Evolutionary conservation across 2,888 invertebrate genomes (phyloP), one percentile per base, ranked within the genome.

Genomic region (Malachius bipustulatus): DNA sequence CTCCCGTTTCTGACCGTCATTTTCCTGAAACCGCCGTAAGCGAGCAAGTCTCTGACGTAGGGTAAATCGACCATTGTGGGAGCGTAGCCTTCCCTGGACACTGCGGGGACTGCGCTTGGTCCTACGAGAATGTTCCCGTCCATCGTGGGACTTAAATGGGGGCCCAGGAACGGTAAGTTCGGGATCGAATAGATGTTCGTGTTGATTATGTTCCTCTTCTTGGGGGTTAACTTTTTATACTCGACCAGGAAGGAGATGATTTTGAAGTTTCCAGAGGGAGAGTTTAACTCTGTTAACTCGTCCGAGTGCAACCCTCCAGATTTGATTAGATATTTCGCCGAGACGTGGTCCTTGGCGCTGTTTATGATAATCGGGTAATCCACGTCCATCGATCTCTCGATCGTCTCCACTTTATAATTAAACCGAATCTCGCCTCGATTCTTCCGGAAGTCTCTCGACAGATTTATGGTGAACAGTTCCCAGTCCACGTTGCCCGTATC

Each of bases 181-280:
- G 96, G 96, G 10, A 94, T 90, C 10, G 94, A 94, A 62, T 97
- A 97, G 52, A 97, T 89, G 56, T 97, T 97, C 9, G 89, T 81
- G 42, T 73, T 75, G 14, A 88, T 76, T 49, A 90, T 64, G 54
- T 82, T 65, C 48, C 71, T 70, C 36, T 76, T 72, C 36, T 76
- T 72, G 26, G 77, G 75, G 32, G 73, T 73, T 35, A 97, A 61
- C 35, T 84, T 66, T 30, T 96, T 68, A 63, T 96, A 97, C 66
- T 94, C 93, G 14, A 94, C 94, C 44, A 91, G 73, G 58, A 96
- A 88, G 4, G 94, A 93, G 34, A 96, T 75, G 42, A 96, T 89
- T 35, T 78, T 79, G 9, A 80, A 79, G 50, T 76, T 73, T 31
- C 66, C 56, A 24, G 74, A 67, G 51, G 90, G 87, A 6, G 89